Evolutionary conservation across 2,113 vertebrate species (phyloP), one percentile per base, ranked within the genome.

Genomic region (Silurus asotus): DNA sequence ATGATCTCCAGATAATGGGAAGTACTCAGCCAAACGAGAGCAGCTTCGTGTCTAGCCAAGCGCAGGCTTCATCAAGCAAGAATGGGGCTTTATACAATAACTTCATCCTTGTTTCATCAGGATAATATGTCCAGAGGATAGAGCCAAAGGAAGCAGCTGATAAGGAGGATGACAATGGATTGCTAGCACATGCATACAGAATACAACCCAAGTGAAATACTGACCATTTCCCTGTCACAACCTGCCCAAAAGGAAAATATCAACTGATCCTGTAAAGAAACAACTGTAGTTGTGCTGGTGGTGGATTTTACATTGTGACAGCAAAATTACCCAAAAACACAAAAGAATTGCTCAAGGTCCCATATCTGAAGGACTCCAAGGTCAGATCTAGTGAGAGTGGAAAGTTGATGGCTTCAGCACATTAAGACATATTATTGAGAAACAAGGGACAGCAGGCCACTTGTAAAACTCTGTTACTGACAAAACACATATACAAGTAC

Each of bases 1-100:
- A 91, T 90, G 91, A 93, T 92, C 91, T 87, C 85, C 58, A 80
- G 83, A 89, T 90, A 92, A 92, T 92, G 90, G 91, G 87, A 91
- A 93, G 91, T 90, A 88, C 84, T 91, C 90, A 90, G 89, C 90
- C 92, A 90, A 87, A 90, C 56, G 72, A 81, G 88, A 85, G 83
- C 79, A 87, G 87, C 90, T 90, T 88, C 84, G 75, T 86, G 87
- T 86, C 83, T 82, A 64, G 77, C 65, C 84, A 75, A 67, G 59
- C 49, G 19, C 82, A 85, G 48, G 49, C n/a, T 76, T 90, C 90
- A 90, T 88, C 84, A 86, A 84, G 83, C 78, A 78, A 74, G 77
- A 90, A 88, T 67, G 67, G 74, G 89, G 88, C 62, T 45, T 64
- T 65, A 85, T 76, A 76, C 81, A 81, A 76, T 65, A 61, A 84